Percentiles rank a stretch among this genome's conserved stretches.
Conservation (phyloP, 2,888 invertebrate species). For the Cenopis cana region DNA sequence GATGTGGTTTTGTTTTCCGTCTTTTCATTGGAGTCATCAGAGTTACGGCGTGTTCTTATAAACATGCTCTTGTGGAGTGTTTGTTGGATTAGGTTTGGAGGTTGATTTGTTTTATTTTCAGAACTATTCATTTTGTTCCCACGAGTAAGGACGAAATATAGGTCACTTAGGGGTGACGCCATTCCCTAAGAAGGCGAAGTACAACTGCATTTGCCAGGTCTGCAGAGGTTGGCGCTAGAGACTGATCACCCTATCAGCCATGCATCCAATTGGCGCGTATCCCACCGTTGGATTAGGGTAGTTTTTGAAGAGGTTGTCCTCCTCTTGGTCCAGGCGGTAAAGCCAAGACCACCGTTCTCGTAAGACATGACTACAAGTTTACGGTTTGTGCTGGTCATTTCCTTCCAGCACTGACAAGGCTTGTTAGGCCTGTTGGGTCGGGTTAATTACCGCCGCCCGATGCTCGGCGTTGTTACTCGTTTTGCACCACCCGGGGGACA, state of each 20-base stretch:
- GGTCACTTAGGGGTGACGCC: no score
- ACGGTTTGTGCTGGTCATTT: constrained; percentile 39
- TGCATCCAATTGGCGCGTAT: constrained; percentile 45
- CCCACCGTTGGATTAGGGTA: constrained; percentile 48
- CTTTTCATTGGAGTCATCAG: no score
- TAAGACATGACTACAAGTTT: constrained; percentile 5
- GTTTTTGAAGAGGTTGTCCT: constrained; percentile 46
- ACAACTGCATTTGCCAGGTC: no score
- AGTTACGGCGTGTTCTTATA: no score
- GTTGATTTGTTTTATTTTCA: no score
- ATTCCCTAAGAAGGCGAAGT: no score
- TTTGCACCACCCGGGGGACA: no score
- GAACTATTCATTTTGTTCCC: no score
- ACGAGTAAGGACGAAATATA: no score
- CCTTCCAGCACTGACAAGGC: constrained; percentile 26
- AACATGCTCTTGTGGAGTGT: no score
- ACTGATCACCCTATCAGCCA: constrained; percentile 43
- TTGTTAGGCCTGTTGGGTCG: constrained; percentile 9
- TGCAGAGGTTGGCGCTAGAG: constrained; percentile 44
- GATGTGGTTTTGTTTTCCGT: no score
- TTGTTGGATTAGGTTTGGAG: no score
- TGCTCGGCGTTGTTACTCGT: constrained; percentile 26
- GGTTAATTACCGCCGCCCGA: constrained; percentile 39
- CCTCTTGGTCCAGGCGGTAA: constrained; percentile 39
- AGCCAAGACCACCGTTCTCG: constrained; percentile 40